These are phyloP conservation scores for Ameiurus melas DNA, from an alignment of 2,113 vertebrate species.

Conservation along the genomic window DNA sequence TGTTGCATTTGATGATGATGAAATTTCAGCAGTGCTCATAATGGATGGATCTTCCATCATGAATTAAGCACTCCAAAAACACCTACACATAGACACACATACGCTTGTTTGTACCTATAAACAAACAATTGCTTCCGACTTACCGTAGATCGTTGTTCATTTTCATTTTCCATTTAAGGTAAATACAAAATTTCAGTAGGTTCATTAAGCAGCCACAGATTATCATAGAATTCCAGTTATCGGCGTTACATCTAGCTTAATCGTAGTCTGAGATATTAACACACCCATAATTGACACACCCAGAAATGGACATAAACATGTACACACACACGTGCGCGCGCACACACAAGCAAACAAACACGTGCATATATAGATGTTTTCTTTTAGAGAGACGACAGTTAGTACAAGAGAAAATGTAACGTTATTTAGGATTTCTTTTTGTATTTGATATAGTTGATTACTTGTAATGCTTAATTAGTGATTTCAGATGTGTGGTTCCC, in stretches of 20 bases:
- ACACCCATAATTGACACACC: constrained; percentile 16
- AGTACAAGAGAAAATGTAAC: constrained; percentile 65
- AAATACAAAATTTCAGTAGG: constrained; percentile 30
- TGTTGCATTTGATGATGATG: constrained; percentile 52
- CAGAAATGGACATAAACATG: constrained; percentile 38
- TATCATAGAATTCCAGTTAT: constrained; percentile 30
- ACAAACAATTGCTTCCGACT: constrained; percentile 16
- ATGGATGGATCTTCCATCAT: constrained; percentile 33
- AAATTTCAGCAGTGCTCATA: constrained; percentile 48
- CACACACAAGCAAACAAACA: constrained; percentile 29
- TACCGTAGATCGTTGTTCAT: constrained; percentile 15
- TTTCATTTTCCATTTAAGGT: constrained; percentile 34
- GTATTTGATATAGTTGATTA: constrained; percentile 66
- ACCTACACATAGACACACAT: constrained; percentile 41
- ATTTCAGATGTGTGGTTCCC: constrained; percentile 70
- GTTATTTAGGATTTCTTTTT: constrained; percentile 70
- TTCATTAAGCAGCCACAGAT: constrained; percentile 3
- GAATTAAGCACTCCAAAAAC: constrained; percentile 37
- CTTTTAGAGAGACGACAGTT: constrained; percentile 72
- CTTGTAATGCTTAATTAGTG: constrained; percentile 70
- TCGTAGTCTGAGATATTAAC: constrained; percentile 41
- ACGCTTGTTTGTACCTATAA: constrained; percentile 35
- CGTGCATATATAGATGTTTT: constrained; percentile 62
- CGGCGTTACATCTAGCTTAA: constrained; percentile 42
- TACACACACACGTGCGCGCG: constrained; percentile 42